phyloP scores from a whole-genome alignment of 2,888 invertebrate genomes.

The Drosophila histrio region DNA sequence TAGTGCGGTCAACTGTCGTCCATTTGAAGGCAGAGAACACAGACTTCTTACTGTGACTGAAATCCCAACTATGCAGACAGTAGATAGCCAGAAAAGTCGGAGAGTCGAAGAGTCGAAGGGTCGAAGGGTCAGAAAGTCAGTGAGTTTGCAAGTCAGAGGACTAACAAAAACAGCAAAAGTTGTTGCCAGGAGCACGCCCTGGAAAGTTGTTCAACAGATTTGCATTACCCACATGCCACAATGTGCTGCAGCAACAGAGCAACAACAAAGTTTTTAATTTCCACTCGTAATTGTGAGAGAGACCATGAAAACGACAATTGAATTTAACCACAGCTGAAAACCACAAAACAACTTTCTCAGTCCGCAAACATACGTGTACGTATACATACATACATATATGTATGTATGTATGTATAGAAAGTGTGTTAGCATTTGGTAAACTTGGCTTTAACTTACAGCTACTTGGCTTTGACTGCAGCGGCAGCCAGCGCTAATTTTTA shows the following conservation, averaged over 20 bases:
- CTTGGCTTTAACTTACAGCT: neutral
- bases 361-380: neutral
- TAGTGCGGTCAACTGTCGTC: conserved; percentile 26
- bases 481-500: conserved; percentile 5
- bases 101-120: neutral
- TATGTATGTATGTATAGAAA: neutral
- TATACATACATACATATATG: neutral
- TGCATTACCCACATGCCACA: conserved; percentile 43
- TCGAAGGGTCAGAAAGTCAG: neutral
- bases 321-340: conserved; percentile 25
- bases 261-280: conserved; percentile 49
- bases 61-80: conserved; percentile 14
- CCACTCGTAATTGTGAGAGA: conserved; percentile 38
- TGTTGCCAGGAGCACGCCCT: conserved; percentile 20
- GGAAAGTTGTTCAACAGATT: conserved; percentile 33
- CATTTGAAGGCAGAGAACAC: conserved; percentile 1
- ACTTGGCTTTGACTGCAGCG: neutral
- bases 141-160: neutral
- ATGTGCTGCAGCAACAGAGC: conserved; percentile 16
- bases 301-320: conserved; percentile 46
- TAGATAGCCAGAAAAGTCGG: neutral
- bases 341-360: conserved; percentile 14
- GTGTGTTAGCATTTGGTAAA: neutral
- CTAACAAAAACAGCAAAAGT: conserved; percentile 2
- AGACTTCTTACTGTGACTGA: neutral